Evolutionary conservation across 2,113 vertebrate species (phyloP).

Genomic region (Bufo bufo): DNA sequence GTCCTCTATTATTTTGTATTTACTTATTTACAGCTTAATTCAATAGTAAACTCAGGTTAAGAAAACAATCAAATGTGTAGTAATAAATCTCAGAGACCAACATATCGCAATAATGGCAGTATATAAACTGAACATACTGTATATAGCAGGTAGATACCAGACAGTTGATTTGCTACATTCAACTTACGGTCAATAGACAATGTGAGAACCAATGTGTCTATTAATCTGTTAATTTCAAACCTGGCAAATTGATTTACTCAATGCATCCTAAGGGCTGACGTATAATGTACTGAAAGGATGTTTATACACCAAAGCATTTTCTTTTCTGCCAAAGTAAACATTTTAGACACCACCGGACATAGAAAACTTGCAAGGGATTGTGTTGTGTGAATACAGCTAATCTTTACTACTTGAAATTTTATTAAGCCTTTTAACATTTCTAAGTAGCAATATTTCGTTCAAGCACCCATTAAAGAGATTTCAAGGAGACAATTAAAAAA

Average conservation of each 20-base stretch:
- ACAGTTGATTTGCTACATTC: no score
- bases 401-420: slow-evolving; percentile 3
- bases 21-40: no score
- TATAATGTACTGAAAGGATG: neutral
- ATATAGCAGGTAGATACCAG: no score
- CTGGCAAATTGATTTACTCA: no score
- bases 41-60: no score
- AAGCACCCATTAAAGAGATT: slow-evolving; percentile 23
- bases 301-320: neutral
- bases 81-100: no score
- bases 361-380: slow-evolving; percentile 9
- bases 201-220: neutral
- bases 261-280: no score
- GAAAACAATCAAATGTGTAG: no score
- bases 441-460: neutral
- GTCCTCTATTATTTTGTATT: no score
- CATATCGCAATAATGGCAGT: no score
- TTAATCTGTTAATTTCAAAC: neutral
- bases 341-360: neutral
- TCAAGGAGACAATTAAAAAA: slow-evolving; percentile 6
- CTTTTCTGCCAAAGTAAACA: no score
- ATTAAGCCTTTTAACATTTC: slow-evolving; percentile 15
- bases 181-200: neutral
- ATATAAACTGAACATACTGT: no score
- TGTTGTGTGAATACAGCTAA: neutral